A percentile compares a stretch with the other conserved stretches of the same genome.
Evolutionary conservation across 2,797 vertebrate species (phyloP).

Genomic region (Enteromius thamalakanensis): DNA sequence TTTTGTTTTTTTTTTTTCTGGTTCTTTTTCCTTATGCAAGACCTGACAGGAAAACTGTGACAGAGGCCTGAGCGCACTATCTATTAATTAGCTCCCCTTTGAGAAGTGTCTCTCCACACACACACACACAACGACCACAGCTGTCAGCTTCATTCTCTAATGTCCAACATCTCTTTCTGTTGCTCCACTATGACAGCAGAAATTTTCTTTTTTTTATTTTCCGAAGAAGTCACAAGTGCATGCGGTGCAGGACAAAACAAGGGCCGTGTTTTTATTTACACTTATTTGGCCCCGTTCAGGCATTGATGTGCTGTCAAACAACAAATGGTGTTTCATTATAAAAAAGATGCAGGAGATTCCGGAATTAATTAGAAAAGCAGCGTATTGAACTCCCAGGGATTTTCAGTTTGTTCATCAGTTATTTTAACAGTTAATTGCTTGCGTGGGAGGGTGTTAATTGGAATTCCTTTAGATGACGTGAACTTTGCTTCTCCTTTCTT

Average conservation of each 20-base stretch:
- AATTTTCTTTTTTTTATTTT: conserved; percentile 38
- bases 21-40: conserved; percentile 46
- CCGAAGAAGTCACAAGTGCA: conserved; percentile 27
- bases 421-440: conserved; percentile 88
- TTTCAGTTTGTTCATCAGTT: conserved; percentile 74
- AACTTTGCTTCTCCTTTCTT: conserved; percentile 68
- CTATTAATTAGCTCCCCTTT: conserved; percentile 70
- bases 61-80: conserved; percentile 62
- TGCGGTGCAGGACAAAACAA: conserved; percentile 35
- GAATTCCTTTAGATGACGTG: conserved; percentile 79
- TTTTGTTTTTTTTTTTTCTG: conserved; percentile 3
- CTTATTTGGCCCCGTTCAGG: conserved; percentile 27
- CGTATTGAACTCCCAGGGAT: conserved; percentile 69
- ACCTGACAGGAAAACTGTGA: conserved; percentile 59
- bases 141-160: conserved; percentile 51
- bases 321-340: conserved; percentile 58
- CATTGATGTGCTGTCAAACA: conserved; percentile 62
- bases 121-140: conserved; percentile 31
- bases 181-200: conserved; percentile 43
- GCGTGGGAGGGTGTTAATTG: conserved; percentile 92
- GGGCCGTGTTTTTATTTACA: conserved; percentile 56
- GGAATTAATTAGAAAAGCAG: conserved; percentile 72
- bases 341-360: conserved; percentile 69
- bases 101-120: conserved; percentile 46
- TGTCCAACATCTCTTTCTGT: conserved; percentile 50